A percentile compares a stretch with the other conserved stretches of the same genome.
phyloP scores from a whole-genome alignment of 2,113 vertebrate genomes.

The Upupa epops region DNA sequence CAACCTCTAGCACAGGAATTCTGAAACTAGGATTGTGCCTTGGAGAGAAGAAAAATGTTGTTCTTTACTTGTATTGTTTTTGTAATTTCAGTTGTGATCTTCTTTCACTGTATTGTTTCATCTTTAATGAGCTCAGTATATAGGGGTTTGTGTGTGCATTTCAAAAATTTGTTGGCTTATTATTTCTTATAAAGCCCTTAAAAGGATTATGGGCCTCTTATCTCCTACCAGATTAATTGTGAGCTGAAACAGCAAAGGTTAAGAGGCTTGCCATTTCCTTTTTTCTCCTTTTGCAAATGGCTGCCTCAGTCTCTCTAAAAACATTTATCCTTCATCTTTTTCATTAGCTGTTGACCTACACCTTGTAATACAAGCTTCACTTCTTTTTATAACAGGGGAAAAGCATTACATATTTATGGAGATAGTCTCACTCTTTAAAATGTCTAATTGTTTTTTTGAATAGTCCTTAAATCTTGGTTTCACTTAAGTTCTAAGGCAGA shows the following conservation, averaged over 20 bases:
- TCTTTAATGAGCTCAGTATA: conserved; percentile 44
- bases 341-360: conserved; percentile 33
- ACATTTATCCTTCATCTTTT: conserved; percentile 9
- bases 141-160: not conserved
- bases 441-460: not conserved
- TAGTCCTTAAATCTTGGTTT: not conserved
- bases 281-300: not conserved
- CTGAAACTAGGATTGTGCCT: not conserved
- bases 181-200: conserved; percentile 43
- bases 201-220: conserved; percentile 45
- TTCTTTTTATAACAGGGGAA: not conserved
- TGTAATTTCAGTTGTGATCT: not conserved
- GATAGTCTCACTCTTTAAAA: not conserved
- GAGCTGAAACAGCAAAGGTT: conserved; percentile 42
- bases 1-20: not conserved
- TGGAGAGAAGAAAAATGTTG: not conserved
- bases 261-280: conserved; percentile 43
- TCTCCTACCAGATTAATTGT: conserved; percentile 40
- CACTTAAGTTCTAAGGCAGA: not conserved
- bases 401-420: not conserved
- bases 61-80: not conserved
- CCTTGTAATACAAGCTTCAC: not conserved
- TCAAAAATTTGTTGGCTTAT: not conserved
- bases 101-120: conserved; percentile 29
- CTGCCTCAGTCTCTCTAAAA: not conserved